Base-by-base conservation (phyloP, 2,113 vertebrate species). In the Carlito syrichta region DNA sequence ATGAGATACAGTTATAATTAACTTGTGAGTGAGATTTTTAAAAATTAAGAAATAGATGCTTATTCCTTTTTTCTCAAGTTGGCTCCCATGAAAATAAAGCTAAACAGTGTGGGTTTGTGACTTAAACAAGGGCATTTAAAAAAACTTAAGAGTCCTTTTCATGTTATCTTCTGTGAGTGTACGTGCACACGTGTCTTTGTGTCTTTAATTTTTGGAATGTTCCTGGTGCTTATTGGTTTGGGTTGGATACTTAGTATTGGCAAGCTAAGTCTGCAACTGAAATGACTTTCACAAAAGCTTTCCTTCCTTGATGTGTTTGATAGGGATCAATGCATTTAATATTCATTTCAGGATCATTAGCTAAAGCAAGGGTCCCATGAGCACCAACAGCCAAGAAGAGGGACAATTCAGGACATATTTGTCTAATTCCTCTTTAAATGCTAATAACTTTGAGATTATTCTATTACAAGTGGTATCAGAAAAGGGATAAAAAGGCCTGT, bases 371-470 rank as follows among this genome's bases (percentile, higher is more conserved):
- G 92, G 84, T 95, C 95, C 93, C 97, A 88, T 97, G 95, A 97
- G 96, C 89, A 88, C 38, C 66, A 83, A 71, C 56, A 97, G 71
- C 84, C 78, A 91, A n/a, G 74, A 97, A 87, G 98, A 96, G 84
- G 95, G 92, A 97, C 96, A 92, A 95, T 97, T 97, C 86, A 62
- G 76, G 97, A 95, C 71, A 94, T 86, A 89, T 93, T 94, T 95
- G 87, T 97, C 94, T 98, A 96, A 97, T 97, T 96, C 90, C 66
- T 96, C 96, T 98, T 98, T 97, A 98, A 97, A 97, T 98, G 97
- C 96, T 98, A 98, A 98, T 96, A 96, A 96, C 96, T 98, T 98
- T 95, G 95, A 97, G 96, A 97, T 97, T 96, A 96, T 98, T 97
- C 97, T 97, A 97, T 97, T 97, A 98, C 91, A 95, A 43, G 87